Evolutionary conservation across 2,113 vertebrate genomes (phyloP), one percentile per base, ranked within the genome.

Genomic region (Irena cyanogastra): DNA sequence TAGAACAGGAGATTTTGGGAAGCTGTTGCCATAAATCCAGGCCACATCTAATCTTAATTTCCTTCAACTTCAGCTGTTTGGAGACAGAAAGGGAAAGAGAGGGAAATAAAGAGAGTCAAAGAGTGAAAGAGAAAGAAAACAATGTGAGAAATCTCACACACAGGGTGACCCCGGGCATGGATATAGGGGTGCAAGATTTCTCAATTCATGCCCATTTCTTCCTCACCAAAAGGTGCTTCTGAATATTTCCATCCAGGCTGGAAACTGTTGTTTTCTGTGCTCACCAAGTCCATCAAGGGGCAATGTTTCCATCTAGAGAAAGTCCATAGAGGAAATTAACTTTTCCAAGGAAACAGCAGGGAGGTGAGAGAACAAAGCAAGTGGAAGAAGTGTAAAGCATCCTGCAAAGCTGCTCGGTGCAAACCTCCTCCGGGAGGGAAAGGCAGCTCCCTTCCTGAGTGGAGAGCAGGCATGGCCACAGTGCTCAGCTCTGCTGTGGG

Each of bases 301-400:
- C 80, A 79, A 76, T 65, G 63, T 80, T 95, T 91, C 68, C 30
- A 80, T 76, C 41, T 76, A 33, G 60, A 70, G 59, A 12, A 65
- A 61, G 59, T 85, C 83, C 54, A 39, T 1, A 9, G 53, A 85
- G 79, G 93, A 95, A 88, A 93, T 69, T 45, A 83, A 72, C 74
- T 94, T 88, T 94, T 88, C 85, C 85, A 65, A 85, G 82, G 79
- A 72, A 95, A 41, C 82, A 79, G 49, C 61, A 60, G 65, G 87
- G 70, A 87, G 44, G 24, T 1, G 28, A 59, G 74, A 79, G 61
- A 87, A 49, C 74, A 91, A 80, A 95, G 66, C 44, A 26, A 33
- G 24, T 49, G 37, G 65, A 82, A 87, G 64, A 84, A 81, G 33
- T 11, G 82, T 13, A 63, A 87, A 89, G 17, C 14, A 20, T 64